A percentile compares a stretch with the other conserved stretches of the same genome.
These are phyloP conservation scores for Apis cerana DNA, from an alignment of 1,140 invertebrate genomes.

Conservation along the genomic window DNA sequence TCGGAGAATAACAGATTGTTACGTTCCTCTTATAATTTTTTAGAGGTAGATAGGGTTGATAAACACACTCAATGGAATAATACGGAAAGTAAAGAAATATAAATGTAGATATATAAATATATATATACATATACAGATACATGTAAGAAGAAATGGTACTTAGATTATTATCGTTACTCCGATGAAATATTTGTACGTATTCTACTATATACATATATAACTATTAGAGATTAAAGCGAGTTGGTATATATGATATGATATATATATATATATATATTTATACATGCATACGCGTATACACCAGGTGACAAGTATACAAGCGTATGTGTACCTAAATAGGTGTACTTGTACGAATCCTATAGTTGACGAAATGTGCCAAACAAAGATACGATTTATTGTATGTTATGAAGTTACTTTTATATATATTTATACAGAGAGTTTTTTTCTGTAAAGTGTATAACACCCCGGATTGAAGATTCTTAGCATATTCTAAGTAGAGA, in stretches of 20 bases:
- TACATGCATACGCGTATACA: constrained; percentile 23
- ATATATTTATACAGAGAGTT: constrained; percentile 42
- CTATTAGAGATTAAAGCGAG: constrained; percentile 58
- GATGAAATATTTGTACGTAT: constrained; percentile 65
- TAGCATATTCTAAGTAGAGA: constrained; percentile 12
- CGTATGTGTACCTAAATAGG: constrained; percentile 49
- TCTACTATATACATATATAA: constrained; percentile 39
- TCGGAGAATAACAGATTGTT: constrained; percentile 53
- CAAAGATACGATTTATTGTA: constrained; percentile 70
- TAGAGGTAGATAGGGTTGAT: constrained; percentile 60
- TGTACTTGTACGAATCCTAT: constrained; percentile 56
- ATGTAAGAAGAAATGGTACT: constrained; percentile 26
- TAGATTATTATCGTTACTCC: constrained; percentile 53
- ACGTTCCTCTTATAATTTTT: constrained; percentile 67
- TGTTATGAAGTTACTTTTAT: constrained; percentile 69
- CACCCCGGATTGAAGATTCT: not conserved
- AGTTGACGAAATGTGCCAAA: constrained; percentile 72
- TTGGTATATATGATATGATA: constrained; percentile 50
- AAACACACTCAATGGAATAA: constrained; percentile 56
- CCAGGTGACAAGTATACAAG: constrained; percentile 28
- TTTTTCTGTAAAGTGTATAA: not conserved
- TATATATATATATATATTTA: constrained; percentile 50
- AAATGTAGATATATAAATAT: constrained; percentile 53
- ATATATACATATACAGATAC: constrained; percentile 46
- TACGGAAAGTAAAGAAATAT: constrained; percentile 63